A percentile compares a stretch with the other conserved stretches of the same genome.
These are phyloP conservation scores for Leptocoma aspasia DNA, from an alignment of 2,113 vertebrate genomes.

Conservation along the genomic window DNA sequence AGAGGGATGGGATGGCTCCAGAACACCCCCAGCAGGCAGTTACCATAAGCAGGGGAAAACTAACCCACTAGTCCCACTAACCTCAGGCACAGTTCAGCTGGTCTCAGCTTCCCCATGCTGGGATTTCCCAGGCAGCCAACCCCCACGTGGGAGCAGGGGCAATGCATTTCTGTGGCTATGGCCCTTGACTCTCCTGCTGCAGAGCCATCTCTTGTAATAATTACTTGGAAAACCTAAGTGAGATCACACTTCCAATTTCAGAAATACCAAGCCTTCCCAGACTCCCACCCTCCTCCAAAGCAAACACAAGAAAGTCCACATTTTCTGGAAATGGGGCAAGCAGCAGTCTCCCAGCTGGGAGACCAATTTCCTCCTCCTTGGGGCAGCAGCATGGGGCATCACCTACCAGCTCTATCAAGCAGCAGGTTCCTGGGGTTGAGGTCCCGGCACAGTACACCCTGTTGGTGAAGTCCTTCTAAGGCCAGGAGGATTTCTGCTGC, in stretches of 20 bases:
- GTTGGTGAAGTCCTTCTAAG: conserved; percentile 91
- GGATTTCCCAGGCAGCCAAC: not conserved
- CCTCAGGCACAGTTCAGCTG: not conserved
- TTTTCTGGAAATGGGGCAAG: not conserved
- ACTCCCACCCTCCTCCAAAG: not conserved
- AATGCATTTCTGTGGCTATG: not conserved
- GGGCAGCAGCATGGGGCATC: not conserved
- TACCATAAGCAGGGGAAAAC: not conserved
- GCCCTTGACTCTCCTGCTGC: not conserved
- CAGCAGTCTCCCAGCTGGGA: not conserved
- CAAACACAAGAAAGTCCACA: not conserved
- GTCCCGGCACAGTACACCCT: conserved; percentile 92
- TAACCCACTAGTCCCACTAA: not conserved
- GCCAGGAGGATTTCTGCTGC: conserved; percentile 90
- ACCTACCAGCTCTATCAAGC: conserved; percentile 84
- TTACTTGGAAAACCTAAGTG: not conserved
- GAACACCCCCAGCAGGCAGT: not conserved
- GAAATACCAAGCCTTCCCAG: not conserved
- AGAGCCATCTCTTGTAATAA: not conserved
- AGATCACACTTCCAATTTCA: not conserved
- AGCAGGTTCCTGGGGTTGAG: conserved; percentile 95
- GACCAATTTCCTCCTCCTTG: not conserved
- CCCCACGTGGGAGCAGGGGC: accelerated
- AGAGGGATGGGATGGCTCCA: not conserved
- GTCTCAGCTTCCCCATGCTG: not conserved